Evolutionary conservation across 2,113 vertebrate genomes (phyloP).

Genomic region (Gnathonemus echidnorhynchus): DNA sequence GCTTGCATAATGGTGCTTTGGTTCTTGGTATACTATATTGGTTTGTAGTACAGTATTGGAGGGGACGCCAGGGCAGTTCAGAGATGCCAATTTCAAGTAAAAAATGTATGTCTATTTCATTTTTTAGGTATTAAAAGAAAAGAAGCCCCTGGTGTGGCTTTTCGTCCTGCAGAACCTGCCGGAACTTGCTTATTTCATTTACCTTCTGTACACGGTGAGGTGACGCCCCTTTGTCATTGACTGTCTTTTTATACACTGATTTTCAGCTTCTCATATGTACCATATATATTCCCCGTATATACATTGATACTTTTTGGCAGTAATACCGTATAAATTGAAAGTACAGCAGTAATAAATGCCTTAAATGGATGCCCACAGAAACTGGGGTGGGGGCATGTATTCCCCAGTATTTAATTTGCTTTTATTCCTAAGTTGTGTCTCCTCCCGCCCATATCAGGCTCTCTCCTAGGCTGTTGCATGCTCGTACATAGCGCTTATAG

Average conservation of each 20-base stretch:
- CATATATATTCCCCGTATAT: background rate
- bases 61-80: background rate
- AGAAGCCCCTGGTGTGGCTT: conserved; percentile 61
- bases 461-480: background rate
- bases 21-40: background rate
- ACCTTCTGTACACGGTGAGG: conserved; percentile 66
- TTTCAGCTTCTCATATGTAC: background rate
- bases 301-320: background rate
- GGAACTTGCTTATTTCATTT: conserved; percentile 65
- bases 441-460: background rate
- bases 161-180: conserved; percentile 65
- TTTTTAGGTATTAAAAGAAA: conserved; percentile 66
- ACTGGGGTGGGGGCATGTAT: background rate
- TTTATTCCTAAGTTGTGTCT: background rate
- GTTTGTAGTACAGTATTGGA: background rate
- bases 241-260: background rate
- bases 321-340: background rate
- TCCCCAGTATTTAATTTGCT: background rate
- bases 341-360: background rate
- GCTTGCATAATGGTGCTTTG: background rate
- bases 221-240: background rate
- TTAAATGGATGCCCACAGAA: background rate
- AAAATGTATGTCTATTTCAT: background rate
- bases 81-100: background rate
- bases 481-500: background rate